phyloP scores from a whole-genome alignment of 2,113 vertebrate genomes.

The Cheirogaleus medius region DNA sequence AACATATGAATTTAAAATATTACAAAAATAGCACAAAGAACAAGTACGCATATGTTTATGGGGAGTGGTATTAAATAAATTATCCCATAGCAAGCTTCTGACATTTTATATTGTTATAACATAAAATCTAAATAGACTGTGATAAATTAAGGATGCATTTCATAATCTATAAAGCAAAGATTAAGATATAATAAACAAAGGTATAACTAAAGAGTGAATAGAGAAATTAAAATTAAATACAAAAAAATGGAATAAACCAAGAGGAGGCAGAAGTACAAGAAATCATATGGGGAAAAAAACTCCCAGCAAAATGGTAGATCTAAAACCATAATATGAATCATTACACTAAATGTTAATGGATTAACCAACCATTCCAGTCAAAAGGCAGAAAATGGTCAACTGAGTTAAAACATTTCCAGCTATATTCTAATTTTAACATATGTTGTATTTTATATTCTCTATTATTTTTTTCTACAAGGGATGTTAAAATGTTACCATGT shows the following conservation, averaged over 20 bases:
- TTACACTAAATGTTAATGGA: not conserved
- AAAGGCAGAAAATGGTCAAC: not conserved
- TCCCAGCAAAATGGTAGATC: not conserved
- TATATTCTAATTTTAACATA: not conserved
- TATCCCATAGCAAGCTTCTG: not conserved
- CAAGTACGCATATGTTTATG: not conserved
- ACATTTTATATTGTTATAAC: not conserved
- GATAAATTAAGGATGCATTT: not conserved
- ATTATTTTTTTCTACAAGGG: not conserved
- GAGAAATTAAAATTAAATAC: not conserved
- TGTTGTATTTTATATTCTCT: not conserved
- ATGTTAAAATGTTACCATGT: not conserved
- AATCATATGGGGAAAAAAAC: not conserved
- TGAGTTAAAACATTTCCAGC: not conserved
- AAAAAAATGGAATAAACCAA: not conserved
- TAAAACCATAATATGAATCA: not conserved
- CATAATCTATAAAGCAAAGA: not conserved
- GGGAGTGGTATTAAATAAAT: not conserved
- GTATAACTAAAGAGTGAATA: not conserved
- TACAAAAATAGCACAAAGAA: not conserved
- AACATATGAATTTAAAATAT: not conserved
- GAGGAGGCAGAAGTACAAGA: not conserved
- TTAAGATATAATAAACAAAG: not conserved
- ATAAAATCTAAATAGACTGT: slow-evolving; percentile 24
- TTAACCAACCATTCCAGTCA: not conserved